Conservation (phyloP, 2,113 vertebrate species). For the Grammatotria lemairii region DNA sequence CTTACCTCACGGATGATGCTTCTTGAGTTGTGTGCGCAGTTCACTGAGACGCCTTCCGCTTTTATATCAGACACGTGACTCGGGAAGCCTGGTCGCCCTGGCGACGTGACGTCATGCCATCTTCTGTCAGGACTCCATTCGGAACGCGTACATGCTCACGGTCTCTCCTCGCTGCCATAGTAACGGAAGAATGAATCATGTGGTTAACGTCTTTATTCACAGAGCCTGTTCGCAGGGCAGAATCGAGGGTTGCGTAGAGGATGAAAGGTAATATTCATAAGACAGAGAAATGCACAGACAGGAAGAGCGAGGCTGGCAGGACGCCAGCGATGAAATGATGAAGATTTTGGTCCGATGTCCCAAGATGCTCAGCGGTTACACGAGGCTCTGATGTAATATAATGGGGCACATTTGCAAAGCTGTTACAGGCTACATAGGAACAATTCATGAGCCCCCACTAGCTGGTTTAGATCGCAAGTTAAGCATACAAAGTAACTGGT, state of each 20-base stretch:
- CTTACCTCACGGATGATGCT: conserved; percentile 56
- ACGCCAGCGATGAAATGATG: background rate
- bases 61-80: conserved; percentile 67
- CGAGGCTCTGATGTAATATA: background rate
- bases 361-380: background rate
- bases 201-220: background rate
- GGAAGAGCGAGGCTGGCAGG: background rate
- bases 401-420: background rate
- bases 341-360: background rate
- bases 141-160: conserved; percentile 48
- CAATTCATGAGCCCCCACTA: background rate
- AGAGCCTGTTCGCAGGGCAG: background rate
- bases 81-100: conserved; percentile 49
- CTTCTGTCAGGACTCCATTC: conserved; percentile 37
- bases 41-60: background rate
- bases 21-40: conserved; percentile 40
- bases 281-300: background rate
- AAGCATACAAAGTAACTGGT: background rate
- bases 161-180: conserved; percentile 11
- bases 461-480: background rate
- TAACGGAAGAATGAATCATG: background rate
- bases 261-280: background rate
- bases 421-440: background rate
- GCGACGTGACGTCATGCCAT: conserved; percentile 66
- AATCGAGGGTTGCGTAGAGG: background rate